Conservation (phyloP, 2,888 invertebrate species). For the Euplagia quadripunctaria region DNA sequence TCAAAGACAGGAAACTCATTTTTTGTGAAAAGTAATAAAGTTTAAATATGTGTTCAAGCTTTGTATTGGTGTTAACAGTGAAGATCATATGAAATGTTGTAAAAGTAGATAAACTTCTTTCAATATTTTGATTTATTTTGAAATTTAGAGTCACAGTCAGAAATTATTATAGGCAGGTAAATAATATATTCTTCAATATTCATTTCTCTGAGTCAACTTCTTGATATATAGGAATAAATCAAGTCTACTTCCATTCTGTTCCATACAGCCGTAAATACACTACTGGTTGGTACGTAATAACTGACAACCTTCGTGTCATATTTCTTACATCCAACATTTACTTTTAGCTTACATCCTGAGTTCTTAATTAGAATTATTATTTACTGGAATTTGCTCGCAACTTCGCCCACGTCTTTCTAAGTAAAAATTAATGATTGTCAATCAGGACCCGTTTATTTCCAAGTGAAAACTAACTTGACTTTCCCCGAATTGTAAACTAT, state of each 20-base stretch:
- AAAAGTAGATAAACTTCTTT: too few species aligned
- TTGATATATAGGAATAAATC: background rate
- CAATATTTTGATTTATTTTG: too few species aligned
- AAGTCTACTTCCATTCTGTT: background rate
- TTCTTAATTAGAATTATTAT: background rate
- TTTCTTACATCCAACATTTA: background rate
- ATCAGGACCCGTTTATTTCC: background rate
- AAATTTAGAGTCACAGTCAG: too few species aligned
- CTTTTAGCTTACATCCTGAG: background rate
- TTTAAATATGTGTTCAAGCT: too few species aligned
- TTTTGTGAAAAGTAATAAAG: too few species aligned
- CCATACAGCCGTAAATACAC: background rate
- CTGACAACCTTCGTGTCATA: background rate
- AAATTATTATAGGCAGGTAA: background rate
- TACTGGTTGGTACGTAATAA: background rate
- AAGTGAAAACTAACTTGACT: background rate
- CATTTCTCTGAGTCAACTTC: background rate
- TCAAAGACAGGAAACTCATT: too few species aligned
- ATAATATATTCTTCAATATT: background rate
- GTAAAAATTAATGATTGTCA: background rate
- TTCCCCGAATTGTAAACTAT: background rate
- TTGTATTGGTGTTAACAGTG: too few species aligned
- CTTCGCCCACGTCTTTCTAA: background rate
- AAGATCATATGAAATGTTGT: too few species aligned
- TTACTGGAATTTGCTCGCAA: background rate